Evolutionary conservation across 2,113 vertebrate genomes (phyloP), one percentile per base, ranked within the genome.

Genomic region (Xiphophorus maculatus): DNA sequence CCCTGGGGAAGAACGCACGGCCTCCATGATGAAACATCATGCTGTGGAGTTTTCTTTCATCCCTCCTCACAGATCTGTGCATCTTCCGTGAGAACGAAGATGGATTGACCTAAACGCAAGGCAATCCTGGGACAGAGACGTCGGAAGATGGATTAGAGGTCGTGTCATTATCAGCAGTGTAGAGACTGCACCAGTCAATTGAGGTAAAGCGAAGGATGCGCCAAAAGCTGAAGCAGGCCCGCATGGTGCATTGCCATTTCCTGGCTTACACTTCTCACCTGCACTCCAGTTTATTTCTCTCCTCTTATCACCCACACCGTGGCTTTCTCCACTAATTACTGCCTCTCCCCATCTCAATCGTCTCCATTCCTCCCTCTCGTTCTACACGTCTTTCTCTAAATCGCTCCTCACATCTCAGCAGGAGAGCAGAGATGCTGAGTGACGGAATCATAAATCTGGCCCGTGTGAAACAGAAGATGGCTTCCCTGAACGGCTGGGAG

Each of bases 401-500:
- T 29, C 42, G 33, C 30, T 77, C 42, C 19, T 15, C 19, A 27
- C 73, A 17, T 88, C 84, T 65, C 78, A 73, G 77, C 76, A 48
- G 71, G 79, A 69, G 37, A 67, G 69, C 71, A n/a, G 90, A 78
- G 83, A 89, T 81, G 90, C 80, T 83, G 90, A 88, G 85, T 79
- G 85, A 76, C 67, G 80, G 69, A 87, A 86, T 80, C 91, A 79
- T 92, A 93, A 88, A 93, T 94, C 89, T 60, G 58, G 54, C 69
- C 69, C 58, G 66, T 79, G 86, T 94, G 91, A 93, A 94, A 94
- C 83, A 88, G 87, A 93, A 94, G 93, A 92, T 80, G 88, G 76
- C 83, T 91, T 92, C 91, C 77, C 87, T 82, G 86, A 69, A 88
- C 66, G 79, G 83, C 85, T 71, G 78, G 74, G 79, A 83, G 87